Base-by-base conservation (phyloP, 2,888 invertebrate genomes). In the Cheilosia scutellata region DNA sequence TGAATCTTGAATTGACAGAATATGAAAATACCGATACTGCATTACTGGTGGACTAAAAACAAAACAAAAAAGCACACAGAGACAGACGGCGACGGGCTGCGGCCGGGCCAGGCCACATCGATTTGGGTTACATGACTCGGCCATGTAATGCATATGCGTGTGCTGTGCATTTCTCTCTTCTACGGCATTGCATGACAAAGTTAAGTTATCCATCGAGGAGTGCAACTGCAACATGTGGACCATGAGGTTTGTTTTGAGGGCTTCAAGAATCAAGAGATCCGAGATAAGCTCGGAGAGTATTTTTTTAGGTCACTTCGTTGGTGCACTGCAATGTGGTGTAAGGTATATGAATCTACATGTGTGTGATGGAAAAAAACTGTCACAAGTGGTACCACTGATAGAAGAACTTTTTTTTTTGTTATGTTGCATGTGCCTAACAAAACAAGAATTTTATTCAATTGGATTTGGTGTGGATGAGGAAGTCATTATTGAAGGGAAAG, bases 41-140 rank as follows among this genome's bases (percentile, higher is more conserved):
- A 13, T 25, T 20, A 20, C 20, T 20, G 20, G 37, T 60, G 51
- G 58, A 25, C 58, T 31, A 9, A 33, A n/a, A n/a, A 16, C 40
- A 33, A 5, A 58, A 4, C 4, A 33, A 60, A 60, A 37, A 33
- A 47, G 13, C 33, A 47, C 13, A 29, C 37, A 40, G 7, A 47
- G 16, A 27, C 16, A 29, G 11, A 27, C 27, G n/a, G n/a, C n/a
- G n/a, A n/a, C n/a, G n/a, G n/a, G n/a, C n/a, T n/a, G 29, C 11
- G 40, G 13, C 27, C 51, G 53, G 55, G 62, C 75, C 80, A 62
- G 66, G 80, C 75, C 80, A 75, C 51, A 76, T 55, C 60, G 75
- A 65, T 84, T 76, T 76, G 57, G 71, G 75, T 86, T 80, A 86
- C 84, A 80, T 80, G 80, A 86, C 76, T 76, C 11, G 71, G 60